Conservation (phyloP, 2,888 invertebrate genomes). For the Eueremaeus valkanovi region DNA sequence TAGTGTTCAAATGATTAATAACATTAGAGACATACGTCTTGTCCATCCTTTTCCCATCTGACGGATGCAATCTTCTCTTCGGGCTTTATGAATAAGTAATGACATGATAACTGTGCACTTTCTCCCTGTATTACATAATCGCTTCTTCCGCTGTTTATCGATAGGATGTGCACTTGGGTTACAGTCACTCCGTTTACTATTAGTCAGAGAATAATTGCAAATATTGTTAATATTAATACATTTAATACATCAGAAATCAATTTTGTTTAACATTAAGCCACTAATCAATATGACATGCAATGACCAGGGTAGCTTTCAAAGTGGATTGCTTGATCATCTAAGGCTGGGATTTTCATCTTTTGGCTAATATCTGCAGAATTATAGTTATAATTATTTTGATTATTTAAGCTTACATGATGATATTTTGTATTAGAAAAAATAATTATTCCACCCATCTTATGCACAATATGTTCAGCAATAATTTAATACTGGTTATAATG, state of each 20-base stretch:
- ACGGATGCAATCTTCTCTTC: constrained; percentile 45
- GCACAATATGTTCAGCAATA: too few species aligned
- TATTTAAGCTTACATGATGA: too few species aligned
- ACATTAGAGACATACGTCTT: constrained; percentile 40
- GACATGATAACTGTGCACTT: constrained; percentile 45
- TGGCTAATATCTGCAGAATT: too few species aligned
- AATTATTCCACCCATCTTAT: too few species aligned
- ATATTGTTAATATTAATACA: background rate
- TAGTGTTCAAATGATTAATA: background rate
- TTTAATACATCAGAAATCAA: background rate
- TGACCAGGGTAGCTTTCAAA: too few species aligned
- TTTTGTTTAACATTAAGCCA: background rate
- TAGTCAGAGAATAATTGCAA: too few species aligned
- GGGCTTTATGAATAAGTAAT: constrained; percentile 42
- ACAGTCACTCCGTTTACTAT: constrained; percentile 43
- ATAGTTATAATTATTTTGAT: too few species aligned
- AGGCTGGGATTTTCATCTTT: too few species aligned
- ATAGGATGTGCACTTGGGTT: constrained; percentile 44
- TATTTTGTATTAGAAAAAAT: too few species aligned
- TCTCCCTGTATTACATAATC: constrained; percentile 47
- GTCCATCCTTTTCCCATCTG: constrained; percentile 46
- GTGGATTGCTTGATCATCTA: too few species aligned
- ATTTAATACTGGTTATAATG: too few species aligned
- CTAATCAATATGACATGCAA: background rate
- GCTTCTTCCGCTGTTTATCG: constrained; percentile 40